Conservation (phyloP, 2,797 vertebrate species). For the Pangasius macronema region DNA sequence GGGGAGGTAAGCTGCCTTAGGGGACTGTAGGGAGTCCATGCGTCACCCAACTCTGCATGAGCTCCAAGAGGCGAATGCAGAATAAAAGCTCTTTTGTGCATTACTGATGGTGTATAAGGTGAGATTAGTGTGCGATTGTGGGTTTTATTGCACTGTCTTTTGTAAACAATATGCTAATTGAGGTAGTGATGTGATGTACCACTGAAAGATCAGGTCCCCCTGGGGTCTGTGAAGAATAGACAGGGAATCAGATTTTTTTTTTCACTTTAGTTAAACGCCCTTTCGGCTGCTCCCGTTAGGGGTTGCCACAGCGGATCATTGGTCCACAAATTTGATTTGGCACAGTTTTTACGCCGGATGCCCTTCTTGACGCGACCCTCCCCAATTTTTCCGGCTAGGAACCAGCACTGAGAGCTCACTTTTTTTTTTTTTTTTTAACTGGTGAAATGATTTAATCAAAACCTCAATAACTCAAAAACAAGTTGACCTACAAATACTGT, state of each 20-base stretch:
- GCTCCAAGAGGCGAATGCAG: background rate
- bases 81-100: background rate
- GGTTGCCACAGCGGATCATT: too few species aligned
- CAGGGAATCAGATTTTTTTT: background rate
- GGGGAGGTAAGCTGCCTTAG: conserved; percentile 1
- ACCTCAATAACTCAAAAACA: background rate
- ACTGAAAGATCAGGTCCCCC: conserved; percentile 28
- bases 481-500: background rate
- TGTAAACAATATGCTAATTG: conserved; percentile 39
- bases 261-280: too few species aligned
- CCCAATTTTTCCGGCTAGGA: too few species aligned
- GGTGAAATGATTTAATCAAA: background rate
- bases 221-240: background rate
- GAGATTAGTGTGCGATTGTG: background rate
- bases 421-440: too few species aligned
- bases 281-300: too few species aligned
- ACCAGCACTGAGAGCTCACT: too few species aligned
- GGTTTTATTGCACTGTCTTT: conserved; percentile 13
- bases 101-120: background rate
- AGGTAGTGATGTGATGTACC: conserved; percentile 30
- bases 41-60: background rate
- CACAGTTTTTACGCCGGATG: too few species aligned
- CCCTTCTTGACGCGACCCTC: too few species aligned
- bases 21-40: conserved; percentile 31
- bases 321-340: too few species aligned